Percentiles rank a stretch among this genome's conserved stretches.
phyloP scores from a whole-genome alignment of 2,888 invertebrate genomes.

The Cyaniris semiargus region DNA sequence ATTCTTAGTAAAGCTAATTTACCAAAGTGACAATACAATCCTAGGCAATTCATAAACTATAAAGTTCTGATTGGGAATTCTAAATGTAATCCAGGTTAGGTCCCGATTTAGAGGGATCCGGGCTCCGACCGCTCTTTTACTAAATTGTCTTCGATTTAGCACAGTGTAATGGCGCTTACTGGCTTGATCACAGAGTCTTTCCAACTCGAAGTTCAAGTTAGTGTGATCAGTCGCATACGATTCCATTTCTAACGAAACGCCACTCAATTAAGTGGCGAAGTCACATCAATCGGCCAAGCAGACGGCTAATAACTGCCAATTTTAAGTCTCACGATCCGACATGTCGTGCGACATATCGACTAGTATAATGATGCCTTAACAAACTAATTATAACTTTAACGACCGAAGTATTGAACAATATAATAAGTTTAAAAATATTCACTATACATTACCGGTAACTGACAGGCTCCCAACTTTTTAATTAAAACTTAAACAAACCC shows the following conservation, averaged over 20 bases:
- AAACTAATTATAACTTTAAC: slow-evolving; percentile 22
- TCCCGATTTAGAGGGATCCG: not conserved
- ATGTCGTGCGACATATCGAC: not conserved
- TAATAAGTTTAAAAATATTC: slow-evolving; percentile 22
- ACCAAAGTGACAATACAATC: not conserved
- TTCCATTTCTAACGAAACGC: not conserved
- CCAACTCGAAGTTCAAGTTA: not conserved
- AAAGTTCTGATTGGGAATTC: not conserved
- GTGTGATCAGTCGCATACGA: not conserved
- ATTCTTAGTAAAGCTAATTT: not conserved
- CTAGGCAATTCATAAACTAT: not conserved
- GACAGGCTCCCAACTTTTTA: slow-evolving; percentile 23
- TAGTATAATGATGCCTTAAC: not conserved
- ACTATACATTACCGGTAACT: slow-evolving; percentile 15
- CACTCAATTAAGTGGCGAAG: not conserved
- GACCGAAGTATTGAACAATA: slow-evolving; percentile 13
- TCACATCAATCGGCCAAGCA: not conserved
- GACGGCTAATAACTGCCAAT: not conserved
- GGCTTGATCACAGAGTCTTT: slow-evolving; percentile 7
- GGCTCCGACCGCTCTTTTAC: slow-evolving; percentile 7
- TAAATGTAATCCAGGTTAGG: slow-evolving; percentile 9
- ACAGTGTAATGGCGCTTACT: not conserved
- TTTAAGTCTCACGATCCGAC: not conserved
- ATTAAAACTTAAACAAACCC: slow-evolving; percentile 26
- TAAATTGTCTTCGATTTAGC: slow-evolving; percentile 19